phyloP scores from a whole-genome alignment of 2,113 vertebrate genomes.

The Oreotrochilus melanogaster region DNA sequence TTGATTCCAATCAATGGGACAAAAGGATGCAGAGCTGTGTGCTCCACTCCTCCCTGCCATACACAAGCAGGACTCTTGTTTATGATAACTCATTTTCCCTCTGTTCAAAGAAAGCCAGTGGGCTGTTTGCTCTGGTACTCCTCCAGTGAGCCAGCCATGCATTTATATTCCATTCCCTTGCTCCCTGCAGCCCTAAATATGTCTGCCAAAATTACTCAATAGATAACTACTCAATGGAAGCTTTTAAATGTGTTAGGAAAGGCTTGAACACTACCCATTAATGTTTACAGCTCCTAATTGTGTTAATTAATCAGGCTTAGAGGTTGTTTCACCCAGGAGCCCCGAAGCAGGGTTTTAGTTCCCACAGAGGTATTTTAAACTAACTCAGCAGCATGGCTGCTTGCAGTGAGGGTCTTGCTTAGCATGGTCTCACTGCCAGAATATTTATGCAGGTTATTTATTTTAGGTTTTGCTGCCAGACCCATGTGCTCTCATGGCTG shows the following conservation, averaged over 20 bases:
- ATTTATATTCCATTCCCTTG: neutral
- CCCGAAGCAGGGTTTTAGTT: conserved; percentile 42
- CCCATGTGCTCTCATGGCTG: neutral
- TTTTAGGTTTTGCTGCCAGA: neutral
- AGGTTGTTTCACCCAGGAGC: neutral
- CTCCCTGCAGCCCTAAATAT: conserved; percentile 17
- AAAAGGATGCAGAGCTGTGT: neutral
- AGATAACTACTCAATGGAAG: neutral
- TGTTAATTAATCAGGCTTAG: conserved; percentile 55
- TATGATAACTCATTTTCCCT: neutral
- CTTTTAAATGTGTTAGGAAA: conserved; percentile 16
- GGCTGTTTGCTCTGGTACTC: neutral
- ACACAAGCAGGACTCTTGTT: neutral
- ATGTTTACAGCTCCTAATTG: conserved; percentile 68
- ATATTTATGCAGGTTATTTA: neutral
- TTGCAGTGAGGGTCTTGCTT: neutral
- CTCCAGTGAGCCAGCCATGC: neutral
- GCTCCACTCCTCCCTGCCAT: neutral
- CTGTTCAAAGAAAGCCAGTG: neutral
- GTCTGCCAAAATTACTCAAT: conserved; percentile 35
- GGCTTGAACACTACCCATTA: conserved; percentile 21
- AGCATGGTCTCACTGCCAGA: neutral
- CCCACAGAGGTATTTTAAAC: neutral
- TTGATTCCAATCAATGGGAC: neutral
- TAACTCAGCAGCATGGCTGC: neutral